phyloP scores from a whole-genome alignment of 2,888 invertebrate genomes.

The Phaonia tiefii region DNA sequence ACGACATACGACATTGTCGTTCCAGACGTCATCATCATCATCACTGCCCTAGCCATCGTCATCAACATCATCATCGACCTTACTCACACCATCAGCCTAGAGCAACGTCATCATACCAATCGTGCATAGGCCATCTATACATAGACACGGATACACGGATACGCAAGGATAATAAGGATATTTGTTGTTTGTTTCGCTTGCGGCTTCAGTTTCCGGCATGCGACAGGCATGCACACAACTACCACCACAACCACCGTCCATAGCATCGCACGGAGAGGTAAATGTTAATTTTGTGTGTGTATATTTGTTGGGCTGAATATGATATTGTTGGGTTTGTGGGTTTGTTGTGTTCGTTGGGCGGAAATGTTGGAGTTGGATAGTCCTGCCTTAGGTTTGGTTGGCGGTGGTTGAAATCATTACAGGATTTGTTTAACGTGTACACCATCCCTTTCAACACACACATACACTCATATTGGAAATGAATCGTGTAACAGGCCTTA shows the following conservation, averaged over 20 bases:
- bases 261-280: background rate
- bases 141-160: slow-evolving; percentile 44
- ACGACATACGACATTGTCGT: background rate
- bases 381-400: background rate
- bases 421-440: background rate
- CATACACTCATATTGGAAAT: too few relatives aligned
- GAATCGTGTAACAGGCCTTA: too few relatives aligned
- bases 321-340: too few relatives aligned
- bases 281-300: background rate
- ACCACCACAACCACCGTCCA: slow-evolving; percentile 5
- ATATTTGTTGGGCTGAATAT: background rate
- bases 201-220: slow-evolving; percentile 38
- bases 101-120: slow-evolving; percentile 36
- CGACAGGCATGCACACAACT: background rate
- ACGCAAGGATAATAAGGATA: slow-evolving; percentile 45
- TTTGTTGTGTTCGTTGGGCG: background rate
- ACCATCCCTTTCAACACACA: background rate
- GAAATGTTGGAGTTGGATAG: slow-evolving; percentile 54
- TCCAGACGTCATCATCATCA: slow-evolving; percentile 2
- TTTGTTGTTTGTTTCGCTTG: slow-evolving; percentile 17
- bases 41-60: background rate
- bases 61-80: background rate
- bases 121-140: slow-evolving; percentile 16
- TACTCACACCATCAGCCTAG: slow-evolving; percentile 20
- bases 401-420: slow-evolving; percentile 43